These are phyloP conservation scores for Eupithecia pulchellata DNA, from an alignment of 2,888 invertebrate genomes.

Conservation along the genomic window DNA sequence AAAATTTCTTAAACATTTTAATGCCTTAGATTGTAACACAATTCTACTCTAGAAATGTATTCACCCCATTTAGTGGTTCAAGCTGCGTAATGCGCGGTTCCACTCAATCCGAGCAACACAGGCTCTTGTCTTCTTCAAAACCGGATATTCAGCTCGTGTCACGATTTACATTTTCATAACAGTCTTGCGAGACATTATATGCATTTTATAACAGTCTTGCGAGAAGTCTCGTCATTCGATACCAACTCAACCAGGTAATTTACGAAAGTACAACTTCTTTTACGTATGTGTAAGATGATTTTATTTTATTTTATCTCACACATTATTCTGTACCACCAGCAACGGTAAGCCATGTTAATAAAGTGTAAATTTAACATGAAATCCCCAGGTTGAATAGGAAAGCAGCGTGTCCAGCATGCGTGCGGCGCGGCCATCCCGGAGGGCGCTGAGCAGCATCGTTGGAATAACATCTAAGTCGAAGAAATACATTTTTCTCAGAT, in stretches of 20 bases:
- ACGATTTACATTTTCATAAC: not conserved
- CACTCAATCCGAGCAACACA: slow-evolving; percentile 57
- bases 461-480: slow-evolving; percentile 69
- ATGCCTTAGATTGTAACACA: slow-evolving; percentile 34
- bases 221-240: not conserved
- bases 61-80: slow-evolving; percentile 41
- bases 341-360: not conserved
- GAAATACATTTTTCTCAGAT: slow-evolving; percentile 69
- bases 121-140: slow-evolving; percentile 53
- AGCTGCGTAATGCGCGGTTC: slow-evolving; percentile 43
- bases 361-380: not conserved
- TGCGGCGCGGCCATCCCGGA: slow-evolving; percentile 31
- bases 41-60: slow-evolving; percentile 39
- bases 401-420: not conserved
- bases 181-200: not conserved
- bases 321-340: not conserved
- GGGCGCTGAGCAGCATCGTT: slow-evolving; percentile 62
- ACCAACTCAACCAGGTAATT: not conserved
- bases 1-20: slow-evolving; percentile 22
- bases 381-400: not conserved
- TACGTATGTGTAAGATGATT: not conserved
- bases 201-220: not conserved
- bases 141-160: slow-evolving; percentile 32
- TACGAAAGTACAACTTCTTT: not conserved
- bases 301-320: too few relatives aligned